Base-by-base conservation (phyloP, 2,888 invertebrate genomes). In the Dryobota labecula region DNA sequence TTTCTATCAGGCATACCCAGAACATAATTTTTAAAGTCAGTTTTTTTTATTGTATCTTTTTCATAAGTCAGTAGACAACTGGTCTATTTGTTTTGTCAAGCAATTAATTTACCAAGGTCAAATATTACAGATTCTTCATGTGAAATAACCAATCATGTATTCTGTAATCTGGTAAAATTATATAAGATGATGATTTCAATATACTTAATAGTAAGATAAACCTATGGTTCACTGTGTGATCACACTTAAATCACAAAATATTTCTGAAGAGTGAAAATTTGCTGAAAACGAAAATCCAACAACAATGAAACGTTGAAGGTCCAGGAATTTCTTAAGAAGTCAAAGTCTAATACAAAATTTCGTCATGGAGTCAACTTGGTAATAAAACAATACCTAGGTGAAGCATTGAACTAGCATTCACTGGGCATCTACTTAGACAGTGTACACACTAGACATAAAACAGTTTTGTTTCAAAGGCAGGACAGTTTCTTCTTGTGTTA, bases 381-480 rank as follows among this genome's bases (percentile, higher is more conserved):
- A 30, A 11, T 49, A 58, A 20, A 72, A 72, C 58, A 70, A 72
- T 51, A n/a, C n/a, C n/a, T n/a, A 58, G 70, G 27, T 20, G 0
- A 30, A 20, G 45, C 45, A 56, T 56, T 33, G 24, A 43, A 53
- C 33, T 27, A 20, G 24, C 6, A 11, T 66, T 68, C 38, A 30
- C n/a, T 20, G 11, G n/a, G n/a, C n/a, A 27, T 11, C 18, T 4
- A 38, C 15, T 53, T 3, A 18, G 30, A 9, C 38, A 54, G 36
- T 6, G 41, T 64, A 30, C 7, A 11, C 15, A 56, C 9, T 41
- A 6, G 18, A 5, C 38, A 38, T 15, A 18, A 6, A 8, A 20
- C 18, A 36, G 11, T 24, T 49, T 24, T 4, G 4, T 13, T 47
- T 33, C 45, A 30, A 15, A 45, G 18, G 9, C 2, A 20, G 30